phyloP scores from a whole-genome alignment of 2,113 vertebrate species.

The Prolemur simus region DNA sequence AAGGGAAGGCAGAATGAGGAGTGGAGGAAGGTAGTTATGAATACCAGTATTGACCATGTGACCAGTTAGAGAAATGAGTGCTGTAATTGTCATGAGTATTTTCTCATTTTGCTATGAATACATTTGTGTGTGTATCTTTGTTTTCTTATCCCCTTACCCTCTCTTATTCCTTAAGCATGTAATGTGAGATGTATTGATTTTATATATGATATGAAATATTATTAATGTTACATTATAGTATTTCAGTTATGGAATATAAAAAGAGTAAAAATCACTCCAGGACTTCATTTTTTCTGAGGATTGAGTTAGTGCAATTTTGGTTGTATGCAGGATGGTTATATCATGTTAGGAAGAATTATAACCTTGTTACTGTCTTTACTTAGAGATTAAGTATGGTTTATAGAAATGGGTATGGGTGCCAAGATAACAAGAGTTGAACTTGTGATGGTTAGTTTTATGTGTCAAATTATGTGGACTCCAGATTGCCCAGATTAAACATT shows the following conservation, averaged over 20 bases:
- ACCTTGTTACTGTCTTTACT: neutral
- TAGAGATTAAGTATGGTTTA: neutral
- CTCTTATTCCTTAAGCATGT: neutral
- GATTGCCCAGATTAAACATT: neutral
- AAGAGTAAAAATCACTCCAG: neutral
- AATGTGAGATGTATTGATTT: neutral
- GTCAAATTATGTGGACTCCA: neutral
- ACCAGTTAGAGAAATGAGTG: neutral
- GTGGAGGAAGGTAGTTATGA: neutral
- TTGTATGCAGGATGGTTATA: neutral
- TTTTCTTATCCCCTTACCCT: neutral
- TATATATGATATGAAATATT: neutral
- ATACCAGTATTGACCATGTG: neutral
- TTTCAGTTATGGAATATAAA: neutral
- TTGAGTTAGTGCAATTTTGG: neutral
- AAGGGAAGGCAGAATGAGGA: neutral
- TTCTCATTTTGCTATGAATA: neutral
- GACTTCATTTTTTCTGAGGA: neutral
- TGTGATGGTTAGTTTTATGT: neutral
- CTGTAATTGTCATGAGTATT: neutral
- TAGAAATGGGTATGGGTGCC: neutral
- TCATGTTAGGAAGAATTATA: neutral
- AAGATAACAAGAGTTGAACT: neutral
- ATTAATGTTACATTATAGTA: neutral
- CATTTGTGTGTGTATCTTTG: neutral